These are phyloP conservation scores for Xanthia icteritia DNA, from an alignment of 2,888 invertebrate species.

Conservation along the genomic window DNA sequence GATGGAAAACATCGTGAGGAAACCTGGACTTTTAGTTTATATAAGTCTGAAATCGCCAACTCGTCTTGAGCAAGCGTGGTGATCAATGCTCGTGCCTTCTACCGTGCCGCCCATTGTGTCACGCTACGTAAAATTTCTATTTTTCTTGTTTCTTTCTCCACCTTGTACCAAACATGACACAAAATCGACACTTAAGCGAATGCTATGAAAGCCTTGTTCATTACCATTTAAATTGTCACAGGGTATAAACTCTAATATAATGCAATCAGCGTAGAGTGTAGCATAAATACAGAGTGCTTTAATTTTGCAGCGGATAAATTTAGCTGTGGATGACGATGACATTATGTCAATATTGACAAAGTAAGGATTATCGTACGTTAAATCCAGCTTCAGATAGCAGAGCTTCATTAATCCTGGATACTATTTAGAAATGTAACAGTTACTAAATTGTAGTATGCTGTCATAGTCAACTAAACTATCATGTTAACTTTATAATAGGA, in stretches of 20 bases:
- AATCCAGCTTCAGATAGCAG: slow-evolving; percentile 1
- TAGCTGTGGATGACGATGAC: slow-evolving; percentile 33
- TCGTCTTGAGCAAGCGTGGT: no score
- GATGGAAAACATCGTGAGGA: no score
- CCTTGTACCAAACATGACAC: neutral
- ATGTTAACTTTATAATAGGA: no score
- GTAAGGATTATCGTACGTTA: slow-evolving; percentile 13
- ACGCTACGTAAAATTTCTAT: no score
- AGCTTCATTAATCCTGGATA: neutral
- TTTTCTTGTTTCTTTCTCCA: neutral
- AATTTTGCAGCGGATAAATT: slow-evolving; percentile 32
- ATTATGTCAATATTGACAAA: slow-evolving; percentile 13
- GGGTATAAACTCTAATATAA: slow-evolving; percentile 39
- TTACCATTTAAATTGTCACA: slow-evolving; percentile 33
- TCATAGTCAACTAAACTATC: no score
- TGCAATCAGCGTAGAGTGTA: slow-evolving; percentile 43
- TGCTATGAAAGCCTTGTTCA: slow-evolving; percentile 12
- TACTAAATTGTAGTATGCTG: neutral
- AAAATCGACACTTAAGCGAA: slow-evolving; percentile 9
- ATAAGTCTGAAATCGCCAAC: no score
- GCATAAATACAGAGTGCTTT: slow-evolving; percentile 39
- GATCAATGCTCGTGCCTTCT: no score
- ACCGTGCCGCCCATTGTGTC: no score
- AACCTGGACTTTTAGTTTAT: no score
- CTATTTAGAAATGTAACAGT: neutral